A percentile compares a stretch with the other conserved stretches of the same genome.
Evolutionary conservation across 2,797 vertebrate species (phyloP).

Genomic region (Acipenser ruthenus): DNA sequence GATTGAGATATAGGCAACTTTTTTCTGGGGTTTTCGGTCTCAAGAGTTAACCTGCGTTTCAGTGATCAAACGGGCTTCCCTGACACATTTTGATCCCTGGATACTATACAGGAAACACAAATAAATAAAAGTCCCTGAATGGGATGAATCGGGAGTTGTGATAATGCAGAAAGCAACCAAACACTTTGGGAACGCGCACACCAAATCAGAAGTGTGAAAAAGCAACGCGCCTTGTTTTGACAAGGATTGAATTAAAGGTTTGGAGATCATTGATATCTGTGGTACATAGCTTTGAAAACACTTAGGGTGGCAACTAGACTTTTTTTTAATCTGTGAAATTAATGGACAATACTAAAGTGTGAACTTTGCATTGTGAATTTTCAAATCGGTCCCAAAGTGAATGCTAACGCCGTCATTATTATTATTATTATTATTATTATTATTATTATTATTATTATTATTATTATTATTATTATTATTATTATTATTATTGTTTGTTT

Average conservation of each 20-base stretch:
- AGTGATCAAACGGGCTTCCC: neutral
- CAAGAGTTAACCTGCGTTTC: slow-evolving; percentile 22
- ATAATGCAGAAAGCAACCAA: neutral
- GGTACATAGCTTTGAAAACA: too few species aligned
- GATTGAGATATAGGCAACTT: slow-evolving; percentile 66
- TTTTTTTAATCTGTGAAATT: too few species aligned
- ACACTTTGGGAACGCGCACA: neutral
- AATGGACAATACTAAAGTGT: too few species aligned
- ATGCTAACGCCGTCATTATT: too few species aligned
- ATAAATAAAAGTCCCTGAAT: neutral
- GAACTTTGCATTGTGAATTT: too few species aligned
- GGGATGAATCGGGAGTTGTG: neutral
- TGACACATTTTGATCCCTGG: neutral
- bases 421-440: too few species aligned
- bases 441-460: too few species aligned
- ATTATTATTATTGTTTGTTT: too few species aligned
- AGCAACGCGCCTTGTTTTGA: neutral
- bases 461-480: too few species aligned
- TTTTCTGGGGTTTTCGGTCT: slow-evolving; percentile 21
- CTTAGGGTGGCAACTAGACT: too few species aligned
- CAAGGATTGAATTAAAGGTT: slow-evolving; percentile 3
- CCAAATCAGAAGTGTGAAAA: neutral
- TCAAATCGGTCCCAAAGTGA: too few species aligned
- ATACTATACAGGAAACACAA: neutral
- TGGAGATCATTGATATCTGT: neutral